Evolutionary conservation across 2,113 vertebrate species (phyloP), one percentile per base, ranked within the genome.

Genomic region (Labrus mixtus): DNA sequence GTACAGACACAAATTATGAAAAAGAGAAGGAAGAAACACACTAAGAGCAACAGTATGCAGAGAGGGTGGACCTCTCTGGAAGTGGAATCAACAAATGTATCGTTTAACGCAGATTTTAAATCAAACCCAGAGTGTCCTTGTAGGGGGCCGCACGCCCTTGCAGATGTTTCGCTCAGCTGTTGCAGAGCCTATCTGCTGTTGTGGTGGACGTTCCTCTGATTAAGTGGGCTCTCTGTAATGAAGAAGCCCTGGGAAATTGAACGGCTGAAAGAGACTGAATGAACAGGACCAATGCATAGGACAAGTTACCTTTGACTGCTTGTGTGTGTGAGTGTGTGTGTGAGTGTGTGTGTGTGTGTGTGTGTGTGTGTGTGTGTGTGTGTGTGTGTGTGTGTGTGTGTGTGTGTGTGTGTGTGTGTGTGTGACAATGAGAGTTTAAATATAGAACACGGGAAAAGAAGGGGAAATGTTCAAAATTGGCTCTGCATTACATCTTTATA

Each of bases 161-260:
- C 89, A 91, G 90, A 90, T 90, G 91, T 91, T 90, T 74, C 33
- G 60, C 79, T 90, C 89, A 90, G 91, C 87, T 92, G 90, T 85
- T 87, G 83, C 73, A 85, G 86, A 90, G 78, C 79, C 58, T 51
- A 82, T 86, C 57, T 10, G 11, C 78, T 84, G 71, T 80, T 84
- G 86, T n/a, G 82, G 85, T 87, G 73, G 82, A 72, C 76, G 82
- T 63, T 63, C 73, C 80, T 87, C 43, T 23, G 56, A 81, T 87
- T 82, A 82, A 83, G 73, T 64, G 63, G 66, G 59, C 66, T 73
- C 78, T 79, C 46, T 82, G 70, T 86, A 74, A 87, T 71, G 70
- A 84, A 87, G 81, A 84, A 75, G 48, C 66, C 87, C 87, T 90
- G 88, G 87, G 86, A 91, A 88, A 48, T 70, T 23, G n/a, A 84